phyloP scores from a whole-genome alignment of 2,113 vertebrate genomes.

The Onychostruthus taczanowskii region DNA sequence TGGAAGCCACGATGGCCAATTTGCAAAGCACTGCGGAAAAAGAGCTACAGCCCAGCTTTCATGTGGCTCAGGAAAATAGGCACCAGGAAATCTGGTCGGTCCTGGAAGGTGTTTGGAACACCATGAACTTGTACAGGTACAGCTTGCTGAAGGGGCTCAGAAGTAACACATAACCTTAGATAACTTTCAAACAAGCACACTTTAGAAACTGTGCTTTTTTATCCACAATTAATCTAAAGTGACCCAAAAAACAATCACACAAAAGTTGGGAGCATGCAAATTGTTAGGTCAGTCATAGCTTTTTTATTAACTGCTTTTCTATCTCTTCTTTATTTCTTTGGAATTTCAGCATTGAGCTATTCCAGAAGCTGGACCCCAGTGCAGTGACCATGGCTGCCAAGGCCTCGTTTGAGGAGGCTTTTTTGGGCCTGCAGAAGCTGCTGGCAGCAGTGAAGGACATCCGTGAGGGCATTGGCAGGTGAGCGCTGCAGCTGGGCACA shows the following conservation, averaged over 20 bases:
- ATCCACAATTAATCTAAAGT: background rate
- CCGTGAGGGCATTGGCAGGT: constrained; percentile 85
- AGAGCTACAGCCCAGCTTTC: constrained; percentile 59
- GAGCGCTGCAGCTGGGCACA: background rate
- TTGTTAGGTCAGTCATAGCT: background rate
- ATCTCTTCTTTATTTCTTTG: constrained; percentile 4
- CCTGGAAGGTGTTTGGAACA: constrained; percentile 88
- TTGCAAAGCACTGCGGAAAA: constrained; percentile 64
- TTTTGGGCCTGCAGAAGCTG: constrained; percentile 82
- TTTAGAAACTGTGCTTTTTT: background rate
- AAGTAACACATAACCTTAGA: background rate
- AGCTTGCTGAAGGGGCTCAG: background rate
- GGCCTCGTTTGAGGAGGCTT: constrained; percentile 80
- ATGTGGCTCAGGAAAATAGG: constrained; percentile 50
- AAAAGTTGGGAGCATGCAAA: background rate
- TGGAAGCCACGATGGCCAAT: constrained; percentile 46
- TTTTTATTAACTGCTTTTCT: background rate
- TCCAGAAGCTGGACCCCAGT: constrained; percentile 66
- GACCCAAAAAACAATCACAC: background rate
- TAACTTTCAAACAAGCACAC: background rate
- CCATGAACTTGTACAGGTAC: constrained; percentile 83
- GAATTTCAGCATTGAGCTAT: constrained; percentile 66
- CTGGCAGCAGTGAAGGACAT: constrained; percentile 81
- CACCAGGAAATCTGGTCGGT: constrained; percentile 86
- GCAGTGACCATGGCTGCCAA: constrained; percentile 41